Evolutionary conservation across 2,113 vertebrate genomes (phyloP).

Genomic region (Zosterops borbonicus): DNA sequence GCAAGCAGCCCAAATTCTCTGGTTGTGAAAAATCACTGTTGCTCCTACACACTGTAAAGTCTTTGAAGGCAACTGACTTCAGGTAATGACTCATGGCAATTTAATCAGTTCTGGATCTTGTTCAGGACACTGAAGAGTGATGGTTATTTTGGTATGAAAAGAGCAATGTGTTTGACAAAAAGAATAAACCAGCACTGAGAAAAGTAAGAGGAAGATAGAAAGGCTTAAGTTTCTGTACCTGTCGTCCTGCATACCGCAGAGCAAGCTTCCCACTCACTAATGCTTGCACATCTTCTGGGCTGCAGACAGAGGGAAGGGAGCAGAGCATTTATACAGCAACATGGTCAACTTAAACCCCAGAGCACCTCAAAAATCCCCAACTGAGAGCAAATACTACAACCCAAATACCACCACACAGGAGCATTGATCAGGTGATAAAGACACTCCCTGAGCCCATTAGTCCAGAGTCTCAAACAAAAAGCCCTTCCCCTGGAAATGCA

Average conservation of each 20-base stretch:
- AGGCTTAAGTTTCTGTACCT: slow-evolving; percentile 74
- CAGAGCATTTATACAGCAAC: background rate
- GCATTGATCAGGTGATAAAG: background rate
- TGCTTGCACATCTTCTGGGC: slow-evolving; percentile 94
- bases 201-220: background rate
- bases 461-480: background rate
- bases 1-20: background rate
- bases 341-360: background rate
- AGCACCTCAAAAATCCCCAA: background rate
- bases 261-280: slow-evolving; percentile 96
- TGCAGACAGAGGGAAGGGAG: slow-evolving; percentile 44
- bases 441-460: background rate
- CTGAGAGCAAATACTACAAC: background rate
- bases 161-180: background rate
- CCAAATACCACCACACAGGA: background rate
- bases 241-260: slow-evolving; percentile 90
- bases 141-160: background rate
- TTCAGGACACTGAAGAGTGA: background rate
- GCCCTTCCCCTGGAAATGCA: background rate
- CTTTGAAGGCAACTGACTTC: background rate
- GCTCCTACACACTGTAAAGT: background rate
- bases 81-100: background rate
- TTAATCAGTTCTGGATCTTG: background rate
- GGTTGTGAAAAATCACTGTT: background rate
- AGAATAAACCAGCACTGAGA: background rate